Base-by-base conservation (phyloP, 2,888 invertebrate genomes). In the Nowickia ferox region DNA sequence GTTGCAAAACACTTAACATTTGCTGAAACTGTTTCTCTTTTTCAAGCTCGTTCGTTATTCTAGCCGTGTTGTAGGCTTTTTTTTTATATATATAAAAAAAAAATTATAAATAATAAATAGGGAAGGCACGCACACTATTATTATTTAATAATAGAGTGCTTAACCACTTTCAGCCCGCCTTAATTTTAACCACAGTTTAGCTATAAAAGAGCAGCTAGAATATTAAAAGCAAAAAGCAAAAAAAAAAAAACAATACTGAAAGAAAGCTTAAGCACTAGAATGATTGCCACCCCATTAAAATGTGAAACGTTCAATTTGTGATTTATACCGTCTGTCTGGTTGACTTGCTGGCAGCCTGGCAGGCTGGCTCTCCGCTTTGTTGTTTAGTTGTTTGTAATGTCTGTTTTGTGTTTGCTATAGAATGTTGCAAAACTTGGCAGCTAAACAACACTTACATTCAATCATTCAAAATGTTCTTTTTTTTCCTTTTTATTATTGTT, bases 231-330 rank as follows among this genome's bases (percentile, higher is more conserved):
- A 38, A 22, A 38, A 68, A 40, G 17, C 1, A 22, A 15, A 5
- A 72, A 51, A 72, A 51, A 40, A 51, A 75, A 44, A 53, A 1
- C 9, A 3, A 30, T 15, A 13, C 9, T 22, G 30, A 66, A 77
- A 77, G 71, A 75, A 80, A 76, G 61, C 46, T 75, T 63, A 57
- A 77, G 55, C 65, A 55, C 59, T 44, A 65, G 71, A 87, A 85
- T 91, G 91, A 92, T 92, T 92, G 92, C 92, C 92, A 91, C 91
- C 91, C 91, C 91, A 91, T 91, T 92, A 91, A 91, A 91, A 88
- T 88, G 86, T 83, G 86, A 86, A 86, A 86, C 86, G 86, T 86
- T 86, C 86, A 86, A 86, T 86, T 86, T 86, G 82, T 86, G 86
- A 86, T 86, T 86, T 86, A 86, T 86, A 83, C 79, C 72, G 86